Base-by-base conservation (phyloP, 2,797 vertebrate genomes). In the Gallinago stenura region DNA sequence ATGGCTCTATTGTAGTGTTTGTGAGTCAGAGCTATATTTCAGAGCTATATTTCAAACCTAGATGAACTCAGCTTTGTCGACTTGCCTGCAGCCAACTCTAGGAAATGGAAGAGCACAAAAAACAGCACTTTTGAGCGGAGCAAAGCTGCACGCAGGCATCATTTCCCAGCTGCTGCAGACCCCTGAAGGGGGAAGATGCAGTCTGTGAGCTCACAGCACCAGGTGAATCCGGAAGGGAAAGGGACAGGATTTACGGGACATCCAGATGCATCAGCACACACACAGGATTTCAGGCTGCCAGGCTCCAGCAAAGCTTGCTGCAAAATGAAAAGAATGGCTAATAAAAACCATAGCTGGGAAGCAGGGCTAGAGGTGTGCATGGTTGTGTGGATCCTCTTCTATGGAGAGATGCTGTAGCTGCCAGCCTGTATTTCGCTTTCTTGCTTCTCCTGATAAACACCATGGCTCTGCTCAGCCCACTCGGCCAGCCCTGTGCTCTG, bases 111-210 rank as follows among this genome's bases (percentile, higher is more conserved):
- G 53, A 46, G 46, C 30, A 33, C 25, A 18, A 48, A 31, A 41
- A 0, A 3, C 0, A 24, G 60, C 26, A 18, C 12, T 60, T 33
- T 46, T 12, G 15, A n/a, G 45, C 1, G 0, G 58, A 50, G 35
- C 33, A 41, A 53, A 75, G 54, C 30, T 3, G 3, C 4, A 33
- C 70, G 26, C 41, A 2, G 33, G 25, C 26, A 28, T 8, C 3
- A 5, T 46, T 17, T 28, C 64, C 72, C 0, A 1, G 61, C 15
- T 6, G 10, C 39, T 18, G 48, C 22, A 28, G 39, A 7, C 68
- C 1, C 4, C 39, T 1, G 2, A 39, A 16, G 26, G 2, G 3
- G 39, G 33, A 24, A 71, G 43, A 6, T 17, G 45, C 46, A 39
- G 53, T 24, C 30, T 12, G 39, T 9, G 10, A 35, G 53, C n/a